Evolutionary conservation across 1,140 invertebrate species (phyloP).

Genomic region (Aradophagus sp.): DNA sequence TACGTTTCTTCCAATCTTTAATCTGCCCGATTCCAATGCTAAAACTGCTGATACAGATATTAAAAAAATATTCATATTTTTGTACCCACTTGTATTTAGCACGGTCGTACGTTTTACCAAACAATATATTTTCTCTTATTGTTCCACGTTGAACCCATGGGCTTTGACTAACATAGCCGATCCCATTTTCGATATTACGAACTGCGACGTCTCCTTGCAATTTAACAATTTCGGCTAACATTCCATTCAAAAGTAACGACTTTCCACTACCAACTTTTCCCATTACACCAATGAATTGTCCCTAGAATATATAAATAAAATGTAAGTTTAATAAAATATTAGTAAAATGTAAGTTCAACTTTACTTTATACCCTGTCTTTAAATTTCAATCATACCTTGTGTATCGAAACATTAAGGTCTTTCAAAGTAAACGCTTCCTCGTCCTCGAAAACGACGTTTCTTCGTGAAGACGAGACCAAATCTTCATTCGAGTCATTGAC

Average conservation of each 20-base stretch:
- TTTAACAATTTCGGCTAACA: constrained; percentile 85
- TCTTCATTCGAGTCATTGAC: constrained; percentile 38
- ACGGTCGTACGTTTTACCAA: constrained; percentile 87
- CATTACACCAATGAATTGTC: constrained; percentile 82
- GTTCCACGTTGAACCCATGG: constrained; percentile 94
- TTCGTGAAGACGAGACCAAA: constrained; percentile 51
- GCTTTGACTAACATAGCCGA: constrained; percentile 92
- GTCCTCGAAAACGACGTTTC: constrained; percentile 59
- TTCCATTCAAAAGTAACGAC: constrained; percentile 82
- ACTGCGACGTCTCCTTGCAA: constrained; percentile 78
- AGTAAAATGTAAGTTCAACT: no score
- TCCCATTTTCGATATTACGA: constrained; percentile 80
- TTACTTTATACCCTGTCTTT: neutral
- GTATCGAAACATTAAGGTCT: constrained; percentile 77
- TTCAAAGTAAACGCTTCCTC: constrained; percentile 71
- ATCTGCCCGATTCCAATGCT: no score
- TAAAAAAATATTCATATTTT: no score
- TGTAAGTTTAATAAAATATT: no score
- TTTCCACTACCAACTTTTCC: constrained; percentile 87
- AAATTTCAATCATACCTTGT: constrained; percentile 69
- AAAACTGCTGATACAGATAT: no score
- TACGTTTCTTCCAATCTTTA: no score
- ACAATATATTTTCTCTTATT: constrained; percentile 94
- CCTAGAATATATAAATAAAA: no score
- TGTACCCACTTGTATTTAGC: constrained; percentile 82